Evolutionary conservation across 2,888 invertebrate species (phyloP), one percentile per base, ranked within the genome.

Genomic region (Loripinus fragilis): DNA sequence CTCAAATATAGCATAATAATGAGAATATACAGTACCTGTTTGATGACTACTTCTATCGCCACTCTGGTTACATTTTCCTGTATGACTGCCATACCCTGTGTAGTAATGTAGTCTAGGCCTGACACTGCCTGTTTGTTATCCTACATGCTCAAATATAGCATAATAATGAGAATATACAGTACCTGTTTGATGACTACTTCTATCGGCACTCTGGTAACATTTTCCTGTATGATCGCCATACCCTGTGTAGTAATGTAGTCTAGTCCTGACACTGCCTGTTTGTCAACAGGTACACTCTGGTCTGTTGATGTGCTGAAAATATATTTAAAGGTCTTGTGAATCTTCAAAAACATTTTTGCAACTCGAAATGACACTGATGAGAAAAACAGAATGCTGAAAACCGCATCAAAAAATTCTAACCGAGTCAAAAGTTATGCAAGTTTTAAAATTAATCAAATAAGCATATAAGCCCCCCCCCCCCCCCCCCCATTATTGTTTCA

Each of bases 51-150:
- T 42, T 87, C 80, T 7, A 93, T 87, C n/a, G 86, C 71, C 20
- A 86, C 89, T 45, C 81, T 85, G 0, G 87, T 88, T 12, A 87
- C 88, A 64, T 89, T 88, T 35, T 89, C 87, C 23, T 73, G 86
- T 83, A 93, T 86, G 35, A 86, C 83, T 17, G 90, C 90, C 45
- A 86, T 86, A n/a, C 87, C 83, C 64, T 91, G 90, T 35, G 83
- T 81, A 8, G 91, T 85, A 10, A 91, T 87, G 80, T 88, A 93
- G 76, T 93, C 93, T 50, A 86, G 80, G 5, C 93, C 93, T 17
- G 93, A 88, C 35, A 87, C 80, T 8, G 93, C 93, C 78, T 88
- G 90, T 17, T 85, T 77, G 64, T 80, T 70, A 1, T 55, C 33
- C 15, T 87, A 83, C 30, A 85, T 68, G n/a, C 72, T 74, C 0